Evolutionary conservation across 2,888 invertebrate species (phyloP).

Genomic region (Gastrophysa polygoni): DNA sequence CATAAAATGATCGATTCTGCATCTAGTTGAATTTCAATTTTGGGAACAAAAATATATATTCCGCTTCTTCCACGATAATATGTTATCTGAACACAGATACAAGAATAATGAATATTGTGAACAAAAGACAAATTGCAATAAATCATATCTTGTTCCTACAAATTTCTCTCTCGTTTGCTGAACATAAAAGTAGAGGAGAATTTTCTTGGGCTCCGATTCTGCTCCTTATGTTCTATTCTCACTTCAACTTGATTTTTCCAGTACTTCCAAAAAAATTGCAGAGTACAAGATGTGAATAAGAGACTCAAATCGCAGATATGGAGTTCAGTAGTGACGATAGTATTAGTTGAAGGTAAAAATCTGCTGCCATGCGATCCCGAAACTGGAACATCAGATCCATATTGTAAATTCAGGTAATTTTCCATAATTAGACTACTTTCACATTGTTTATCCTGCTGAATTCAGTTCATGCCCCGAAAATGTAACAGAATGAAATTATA

Average conservation of each 20-base stretch:
- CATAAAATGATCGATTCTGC: no score
- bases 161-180: no score
- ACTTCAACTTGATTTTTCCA: constrained; percentile 56
- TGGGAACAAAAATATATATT: no score
- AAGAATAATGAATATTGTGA: no score
- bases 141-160: no score
- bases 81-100: no score
- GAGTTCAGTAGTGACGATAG: constrained; percentile 96
- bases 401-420: constrained; percentile 89
- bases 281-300: constrained; percentile 80
- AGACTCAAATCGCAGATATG: constrained; percentile 93
- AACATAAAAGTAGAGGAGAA: no score
- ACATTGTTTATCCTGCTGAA: neutral
- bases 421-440: no score
- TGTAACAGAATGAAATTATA: neutral
- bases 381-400: constrained; percentile 88
- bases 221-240: neutral
- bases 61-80: no score
- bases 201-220: no score
- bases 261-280: constrained; percentile 81
- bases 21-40: no score
- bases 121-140: no score
- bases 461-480: neutral
- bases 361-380: constrained; percentile 87
- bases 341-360: constrained; percentile 94